Base-by-base conservation (phyloP, 2,797 vertebrate species). In the Helarctos malayanus region DNA sequence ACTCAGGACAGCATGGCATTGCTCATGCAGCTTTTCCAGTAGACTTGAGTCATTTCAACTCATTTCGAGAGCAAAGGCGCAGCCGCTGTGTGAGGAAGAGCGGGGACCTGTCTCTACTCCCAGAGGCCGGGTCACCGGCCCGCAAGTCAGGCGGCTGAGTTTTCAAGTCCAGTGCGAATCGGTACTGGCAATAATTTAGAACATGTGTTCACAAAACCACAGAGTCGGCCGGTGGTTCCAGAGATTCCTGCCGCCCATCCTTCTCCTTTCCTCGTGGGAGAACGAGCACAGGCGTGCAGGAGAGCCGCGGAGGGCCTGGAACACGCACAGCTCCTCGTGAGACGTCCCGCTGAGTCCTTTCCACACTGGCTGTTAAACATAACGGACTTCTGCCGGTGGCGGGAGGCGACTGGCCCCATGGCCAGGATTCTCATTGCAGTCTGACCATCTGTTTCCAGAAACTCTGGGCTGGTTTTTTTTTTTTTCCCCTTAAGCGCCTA, bases 311-410 rank as follows among this genome's bases (percentile, higher is more conserved):
- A 2, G 21, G 49, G 19, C 16, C 68, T 8, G 1, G 4, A 38
- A 1, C 0, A 0, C 1, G 0, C 18, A 7, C 41, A 0, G 15
- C 12, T 23, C 35, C 4, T 2, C 0, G 12, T 1, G 6, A 49
- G n/a, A 7, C 1, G 15, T 14, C 4, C 4, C 19, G 45, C 27
- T 2, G 8, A 32, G 27, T 3, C 15, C 25, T 21, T 29, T 16
- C 56, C 65, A 10, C 18, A 0, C 32, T 6, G 12, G 15, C 75
- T 27, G 16, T 1, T 18, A 16, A 18, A 10, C 35, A 4, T n/a
- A 19, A 14, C 5, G 52, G 75, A 27, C 69, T 59, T 57, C 41
- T 13, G 47, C 38, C 14, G 63, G 61, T 7, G 47, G 59, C 2
- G 2, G 45, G 65, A 61, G 27, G 76, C 5, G 2, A 4, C 0